These are phyloP conservation scores for Dione juno DNA, from an alignment of 2,888 invertebrate genomes.

Conservation along the genomic window DNA sequence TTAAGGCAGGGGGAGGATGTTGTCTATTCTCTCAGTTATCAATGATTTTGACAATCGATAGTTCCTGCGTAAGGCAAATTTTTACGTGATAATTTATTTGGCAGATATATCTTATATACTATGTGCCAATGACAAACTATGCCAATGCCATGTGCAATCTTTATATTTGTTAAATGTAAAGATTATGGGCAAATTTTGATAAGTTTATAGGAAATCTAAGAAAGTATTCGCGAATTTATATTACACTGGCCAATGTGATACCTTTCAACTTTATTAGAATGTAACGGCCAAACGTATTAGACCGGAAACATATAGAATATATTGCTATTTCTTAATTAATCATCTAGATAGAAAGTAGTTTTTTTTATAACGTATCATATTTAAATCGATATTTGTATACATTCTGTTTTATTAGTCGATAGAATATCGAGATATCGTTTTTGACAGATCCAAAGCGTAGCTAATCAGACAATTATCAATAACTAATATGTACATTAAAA, in stretches of 20 bases:
- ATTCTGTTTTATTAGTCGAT: neutral
- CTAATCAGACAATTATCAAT: too few relatives aligned
- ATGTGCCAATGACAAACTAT: too few relatives aligned
- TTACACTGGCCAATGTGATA: conserved; percentile 5
- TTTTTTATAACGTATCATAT: neutral
- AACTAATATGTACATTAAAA: too few relatives aligned
- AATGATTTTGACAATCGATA: too few relatives aligned
- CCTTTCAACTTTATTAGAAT: conserved; percentile 19
- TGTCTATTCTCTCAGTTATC: too few relatives aligned
- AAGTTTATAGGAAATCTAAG: neutral
- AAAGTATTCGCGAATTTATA: neutral
- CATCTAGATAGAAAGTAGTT: conserved; percentile 2
- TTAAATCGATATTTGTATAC: neutral
- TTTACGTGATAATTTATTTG: too few relatives aligned
- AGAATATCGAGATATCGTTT: neutral
- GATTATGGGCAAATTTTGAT: too few relatives aligned
- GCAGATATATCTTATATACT: too few relatives aligned
- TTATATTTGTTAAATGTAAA: too few relatives aligned
- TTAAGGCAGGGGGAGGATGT: too few relatives aligned
- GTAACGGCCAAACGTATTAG: conserved; percentile 19
- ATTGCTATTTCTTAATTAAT: neutral
- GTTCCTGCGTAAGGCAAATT: too few relatives aligned
- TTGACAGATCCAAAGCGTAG: neutral
- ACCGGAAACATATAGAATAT: conserved; percentile 19
- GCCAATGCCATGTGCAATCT: too few relatives aligned